Conservation (phyloP, 1,140 invertebrate genomes). For the Dreissena rostriformis region DNA sequence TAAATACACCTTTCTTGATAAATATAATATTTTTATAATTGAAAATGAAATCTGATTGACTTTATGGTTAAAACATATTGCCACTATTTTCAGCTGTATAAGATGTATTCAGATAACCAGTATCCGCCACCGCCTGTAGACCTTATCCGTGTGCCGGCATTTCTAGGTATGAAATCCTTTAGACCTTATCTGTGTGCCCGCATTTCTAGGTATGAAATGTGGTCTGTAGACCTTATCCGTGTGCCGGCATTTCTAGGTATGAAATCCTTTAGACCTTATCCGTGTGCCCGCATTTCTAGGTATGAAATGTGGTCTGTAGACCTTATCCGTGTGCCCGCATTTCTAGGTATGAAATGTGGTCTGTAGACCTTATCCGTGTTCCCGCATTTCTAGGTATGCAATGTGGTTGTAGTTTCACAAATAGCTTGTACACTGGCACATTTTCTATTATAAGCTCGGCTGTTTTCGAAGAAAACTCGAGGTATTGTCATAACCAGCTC, state of each 20-base stretch:
- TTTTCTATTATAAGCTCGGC: too few relatives aligned
- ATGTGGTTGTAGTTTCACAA: too few relatives aligned
- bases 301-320: slow-evolving; percentile 92
- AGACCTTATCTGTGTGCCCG: slow-evolving; percentile 96
- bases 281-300: slow-evolving; percentile 96
- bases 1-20: too few relatives aligned
- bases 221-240: slow-evolving; percentile 94
- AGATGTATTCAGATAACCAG: slow-evolving; percentile 92
- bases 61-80: background rate
- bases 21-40: too few relatives aligned
- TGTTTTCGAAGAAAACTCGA: too few relatives aligned
- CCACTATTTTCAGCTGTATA: slow-evolving; percentile 85
- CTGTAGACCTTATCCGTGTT: slow-evolving; percentile 94
- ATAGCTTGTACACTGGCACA: too few relatives aligned
- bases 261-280: slow-evolving; percentile 89
- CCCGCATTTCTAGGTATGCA: slow-evolving; percentile 88
- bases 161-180: slow-evolving; percentile 89
- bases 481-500: too few relatives aligned
- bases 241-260: slow-evolving; percentile 96
- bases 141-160: slow-evolving; percentile 95
- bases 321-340: slow-evolving; percentile 95
- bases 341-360: slow-evolving; percentile 89
- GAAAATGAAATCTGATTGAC: background rate
- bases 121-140: slow-evolving; percentile 93
- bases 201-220: slow-evolving; percentile 93